Percentiles rank a stretch among this genome's conserved stretches.
Evolutionary conservation across 2,113 vertebrate species (phyloP).

Genomic region (Myocastor coypus): DNA sequence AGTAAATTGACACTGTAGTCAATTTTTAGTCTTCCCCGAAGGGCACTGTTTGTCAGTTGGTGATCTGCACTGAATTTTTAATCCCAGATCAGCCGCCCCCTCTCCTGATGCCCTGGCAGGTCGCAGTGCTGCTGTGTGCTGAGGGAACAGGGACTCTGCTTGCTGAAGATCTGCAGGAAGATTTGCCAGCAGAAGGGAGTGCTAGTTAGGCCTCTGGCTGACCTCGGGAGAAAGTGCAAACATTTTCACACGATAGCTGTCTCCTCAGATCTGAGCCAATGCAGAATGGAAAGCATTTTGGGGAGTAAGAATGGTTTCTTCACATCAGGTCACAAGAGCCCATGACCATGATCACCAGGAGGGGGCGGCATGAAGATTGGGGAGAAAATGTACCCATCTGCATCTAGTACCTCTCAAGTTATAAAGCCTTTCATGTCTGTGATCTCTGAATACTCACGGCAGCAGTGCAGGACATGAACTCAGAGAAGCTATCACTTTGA

Average conservation of each 20-base stretch:
- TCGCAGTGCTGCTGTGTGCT: neutral
- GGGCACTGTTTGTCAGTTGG: conserved; percentile 24
- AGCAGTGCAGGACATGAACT: neutral
- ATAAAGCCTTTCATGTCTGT: neutral
- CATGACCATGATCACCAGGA: neutral
- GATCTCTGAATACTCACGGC: neutral
- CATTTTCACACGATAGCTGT: neutral
- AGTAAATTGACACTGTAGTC: conserved; percentile 67
- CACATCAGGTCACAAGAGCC: neutral
- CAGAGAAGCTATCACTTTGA: neutral
- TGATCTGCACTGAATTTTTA: conserved; percentile 51
- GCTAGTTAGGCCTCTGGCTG: conserved; percentile 1
- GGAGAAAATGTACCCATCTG: neutral
- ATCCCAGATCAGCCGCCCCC: neutral
- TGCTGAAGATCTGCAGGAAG: neutral
- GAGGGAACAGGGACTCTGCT: neutral
- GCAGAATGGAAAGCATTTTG: neutral
- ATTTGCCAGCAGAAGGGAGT: neutral
- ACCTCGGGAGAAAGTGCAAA: conserved; percentile 38
- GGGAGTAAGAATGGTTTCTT: neutral
- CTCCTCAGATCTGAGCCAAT: neutral
- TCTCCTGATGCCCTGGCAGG: neutral
- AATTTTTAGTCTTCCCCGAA: conserved; percentile 66
- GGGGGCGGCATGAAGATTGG: neutral
- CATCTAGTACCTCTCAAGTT: neutral